Conservation (phyloP, 2,888 invertebrate species). For the Slavum lentiscoides region DNA sequence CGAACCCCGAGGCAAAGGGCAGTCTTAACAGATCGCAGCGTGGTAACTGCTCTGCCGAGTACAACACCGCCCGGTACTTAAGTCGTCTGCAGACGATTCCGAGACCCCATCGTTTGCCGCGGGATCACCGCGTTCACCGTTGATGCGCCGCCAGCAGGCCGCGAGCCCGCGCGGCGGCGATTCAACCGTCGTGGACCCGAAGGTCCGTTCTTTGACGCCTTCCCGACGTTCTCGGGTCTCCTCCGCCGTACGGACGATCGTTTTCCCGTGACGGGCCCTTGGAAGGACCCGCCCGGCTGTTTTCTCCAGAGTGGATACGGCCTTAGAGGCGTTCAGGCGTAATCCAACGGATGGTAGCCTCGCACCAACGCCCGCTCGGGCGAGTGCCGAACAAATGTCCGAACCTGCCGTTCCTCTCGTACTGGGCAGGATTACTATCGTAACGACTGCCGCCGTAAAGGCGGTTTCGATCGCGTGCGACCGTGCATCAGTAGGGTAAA, state of each 20-base stretch:
- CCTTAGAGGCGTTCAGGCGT: slow-evolving; percentile 68
- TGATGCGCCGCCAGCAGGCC: background rate
- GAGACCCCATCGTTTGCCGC: slow-evolving; percentile 62
- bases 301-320: slow-evolving; percentile 67
- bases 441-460: slow-evolving; percentile 58
- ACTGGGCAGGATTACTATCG: slow-evolving; percentile 66
- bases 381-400: slow-evolving; percentile 69
- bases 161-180: no score
- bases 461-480: slow-evolving; percentile 42
- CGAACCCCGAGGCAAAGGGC: slow-evolving; percentile 61
- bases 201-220: slow-evolving; percentile 55
- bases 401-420: slow-evolving; percentile 67
- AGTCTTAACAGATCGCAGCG: slow-evolving; percentile 69
- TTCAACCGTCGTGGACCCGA: slow-evolving; percentile 59
- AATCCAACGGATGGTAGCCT: slow-evolving; percentile 66
- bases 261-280: slow-evolving; percentile 47
- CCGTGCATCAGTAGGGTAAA: slow-evolving; percentile 66
- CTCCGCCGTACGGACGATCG: slow-evolving; percentile 35
- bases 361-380: slow-evolving; percentile 61
- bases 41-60: slow-evolving; percentile 66
- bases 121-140: slow-evolving; percentile 19
- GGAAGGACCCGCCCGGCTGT: slow-evolving; percentile 61
- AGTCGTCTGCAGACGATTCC: slow-evolving; percentile 69
- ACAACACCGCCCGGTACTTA: slow-evolving; percentile 67
- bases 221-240: slow-evolving; percentile 31